Conservation (phyloP, 2,797 vertebrate species). For the Manis crassicaudata region DNA sequence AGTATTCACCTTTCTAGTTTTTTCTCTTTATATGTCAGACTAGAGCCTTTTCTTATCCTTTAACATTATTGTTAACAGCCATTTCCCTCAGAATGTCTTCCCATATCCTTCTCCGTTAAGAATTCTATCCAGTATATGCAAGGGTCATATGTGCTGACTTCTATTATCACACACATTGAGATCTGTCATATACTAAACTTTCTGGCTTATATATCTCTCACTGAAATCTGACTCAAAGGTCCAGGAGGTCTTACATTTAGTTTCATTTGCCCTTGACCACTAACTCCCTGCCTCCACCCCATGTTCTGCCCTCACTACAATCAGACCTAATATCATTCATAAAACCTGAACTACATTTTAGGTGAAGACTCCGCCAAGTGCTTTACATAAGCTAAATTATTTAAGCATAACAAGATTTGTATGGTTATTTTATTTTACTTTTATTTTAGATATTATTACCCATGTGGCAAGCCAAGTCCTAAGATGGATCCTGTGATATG, state of each 20-base stretch:
- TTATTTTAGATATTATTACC: not conserved
- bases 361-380: not conserved
- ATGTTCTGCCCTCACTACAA: not conserved
- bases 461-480: not conserved
- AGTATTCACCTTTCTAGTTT: not conserved
- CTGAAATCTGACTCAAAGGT: not conserved
- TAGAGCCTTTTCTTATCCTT: not conserved
- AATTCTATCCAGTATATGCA: not conserved
- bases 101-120: not conserved
- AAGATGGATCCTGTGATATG: accelerated
- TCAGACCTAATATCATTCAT: not conserved
- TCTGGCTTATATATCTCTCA: not conserved
- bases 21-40: not conserved
- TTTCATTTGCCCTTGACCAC: not conserved
- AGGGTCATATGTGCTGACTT: not conserved
- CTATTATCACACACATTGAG: not conserved
- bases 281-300: not conserved
- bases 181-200: not conserved
- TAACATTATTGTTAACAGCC: not conserved
- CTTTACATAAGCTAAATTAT: not conserved
- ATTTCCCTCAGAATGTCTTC: too few relatives aligned
- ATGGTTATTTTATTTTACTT: too few relatives aligned
- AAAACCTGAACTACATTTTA: not conserved
- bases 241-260: not conserved
- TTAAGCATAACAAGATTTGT: not conserved